phyloP scores from a whole-genome alignment of 2,888 invertebrate species.

The Coremacera marginata region DNA sequence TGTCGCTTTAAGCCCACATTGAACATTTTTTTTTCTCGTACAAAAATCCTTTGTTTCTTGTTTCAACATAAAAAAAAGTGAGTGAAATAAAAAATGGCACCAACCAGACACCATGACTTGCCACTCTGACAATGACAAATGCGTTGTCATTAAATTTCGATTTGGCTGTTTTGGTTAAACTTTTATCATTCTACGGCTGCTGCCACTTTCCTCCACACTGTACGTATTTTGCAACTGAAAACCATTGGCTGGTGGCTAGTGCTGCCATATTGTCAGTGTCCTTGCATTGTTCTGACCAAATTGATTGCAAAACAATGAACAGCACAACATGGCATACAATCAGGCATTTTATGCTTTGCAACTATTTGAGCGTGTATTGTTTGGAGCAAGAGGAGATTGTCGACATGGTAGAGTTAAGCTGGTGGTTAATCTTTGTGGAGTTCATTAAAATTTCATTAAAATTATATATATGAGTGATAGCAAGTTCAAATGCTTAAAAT shows the following conservation, averaged over 20 bases:
- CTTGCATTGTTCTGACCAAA: constrained; percentile 32
- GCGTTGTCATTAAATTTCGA: constrained; percentile 52
- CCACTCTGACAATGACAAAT: constrained; percentile 66
- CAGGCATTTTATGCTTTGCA: not conserved
- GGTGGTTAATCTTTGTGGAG: too few relatives aligned
- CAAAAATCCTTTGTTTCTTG: not conserved
- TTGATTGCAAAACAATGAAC: constrained; percentile 46
- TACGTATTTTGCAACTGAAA: constrained; percentile 6
- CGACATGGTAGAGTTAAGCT: too few relatives aligned
- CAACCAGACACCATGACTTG: constrained; percentile 56
- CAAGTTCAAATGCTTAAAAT: too few relatives aligned
- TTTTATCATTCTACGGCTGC: constrained; percentile 8
- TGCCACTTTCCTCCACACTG: not conserved
- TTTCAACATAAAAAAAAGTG: not conserved
- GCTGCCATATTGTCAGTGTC: constrained; percentile 24
- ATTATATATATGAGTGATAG: too few relatives aligned
- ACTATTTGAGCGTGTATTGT: too few relatives aligned
- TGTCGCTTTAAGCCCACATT: too few relatives aligned
- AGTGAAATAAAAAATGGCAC: constrained; percentile 32
- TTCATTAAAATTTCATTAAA: too few relatives aligned
- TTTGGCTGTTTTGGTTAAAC: constrained; percentile 39
- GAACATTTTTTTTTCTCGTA: too few relatives aligned
- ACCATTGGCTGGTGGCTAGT: not conserved
- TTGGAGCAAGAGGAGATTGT: too few relatives aligned
- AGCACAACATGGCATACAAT: constrained; percentile 12